Base-by-base conservation (phyloP, 2,888 invertebrate genomes). In the Pyrgus malvae region DNA sequence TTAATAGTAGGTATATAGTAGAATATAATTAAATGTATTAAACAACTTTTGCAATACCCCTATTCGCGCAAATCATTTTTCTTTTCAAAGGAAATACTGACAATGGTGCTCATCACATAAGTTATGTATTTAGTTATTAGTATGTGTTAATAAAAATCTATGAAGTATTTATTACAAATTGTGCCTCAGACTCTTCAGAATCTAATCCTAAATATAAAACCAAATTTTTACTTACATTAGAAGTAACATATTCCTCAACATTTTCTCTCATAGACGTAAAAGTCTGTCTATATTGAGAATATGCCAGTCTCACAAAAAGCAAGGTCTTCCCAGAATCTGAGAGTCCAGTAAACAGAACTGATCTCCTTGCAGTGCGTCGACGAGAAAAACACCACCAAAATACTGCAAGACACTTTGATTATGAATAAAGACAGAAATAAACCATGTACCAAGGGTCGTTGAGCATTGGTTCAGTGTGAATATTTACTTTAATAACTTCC, bases 181-280 rank as follows among this genome's bases (percentile, higher is more conserved):
- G n/a, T n/a, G n/a, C n/a, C n/a, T n/a, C n/a, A n/a, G n/a, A n/a
- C n/a, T n/a, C n/a, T n/a, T n/a, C n/a, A n/a, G n/a, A n/a, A n/a
- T n/a, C n/a, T n/a, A n/a, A n/a, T n/a, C n/a, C n/a, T n/a, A n/a
- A n/a, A n/a, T n/a, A n/a, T n/a, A n/a, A n/a, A n/a, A n/a, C n/a
- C n/a, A n/a, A n/a, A 1, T 2, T 11, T 12, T 8, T 44, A 72
- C 91, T 89, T 89, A 95, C 95, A 81, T 92, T 93, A 51, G 93
- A 91, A 41, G 91, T 87, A 35, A 89, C 64, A 68, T 92, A 94
- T 45, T 93, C 92, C 33, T 94, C 96, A 57, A 93, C 86, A 88
- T 98, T 98, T 78, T 96, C 96, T 67, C 94, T 93, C 78, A 97
- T 94, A n/a, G 98, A 98, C 1, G 97, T 97, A 70, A 96, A 95